Conservation (phyloP, 2,113 vertebrate species). For the Arvicanthis niloticus region DNA sequence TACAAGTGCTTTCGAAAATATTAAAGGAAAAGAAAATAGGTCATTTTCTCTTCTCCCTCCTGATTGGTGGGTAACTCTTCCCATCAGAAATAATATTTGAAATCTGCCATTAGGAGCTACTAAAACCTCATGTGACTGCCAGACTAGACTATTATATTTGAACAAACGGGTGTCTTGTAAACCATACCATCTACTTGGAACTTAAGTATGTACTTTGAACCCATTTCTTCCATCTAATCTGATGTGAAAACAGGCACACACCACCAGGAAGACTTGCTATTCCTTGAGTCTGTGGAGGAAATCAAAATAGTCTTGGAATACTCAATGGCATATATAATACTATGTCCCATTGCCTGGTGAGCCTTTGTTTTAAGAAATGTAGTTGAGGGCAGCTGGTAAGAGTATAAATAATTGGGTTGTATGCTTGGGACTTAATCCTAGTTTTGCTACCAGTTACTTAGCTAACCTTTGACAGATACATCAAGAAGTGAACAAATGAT, state of each 20-base stretch:
- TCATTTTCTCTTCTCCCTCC: neutral
- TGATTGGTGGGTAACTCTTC: neutral
- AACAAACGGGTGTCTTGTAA: neutral
- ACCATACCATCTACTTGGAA: neutral
- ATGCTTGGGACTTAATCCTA: neutral
- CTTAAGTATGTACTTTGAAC: neutral
- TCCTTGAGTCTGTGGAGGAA: constrained; percentile 26
- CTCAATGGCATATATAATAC: neutral
- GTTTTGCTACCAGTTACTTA: neutral
- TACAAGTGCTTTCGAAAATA: neutral
- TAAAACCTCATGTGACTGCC: neutral
- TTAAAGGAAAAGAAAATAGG: neutral
- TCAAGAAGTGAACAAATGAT: neutral
- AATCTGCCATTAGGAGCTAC: neutral
- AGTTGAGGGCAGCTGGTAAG: neutral
- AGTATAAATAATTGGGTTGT: neutral
- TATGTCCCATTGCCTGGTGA: neutral
- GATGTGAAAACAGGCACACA: neutral
- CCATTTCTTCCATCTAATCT: neutral
- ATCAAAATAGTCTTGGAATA: neutral
- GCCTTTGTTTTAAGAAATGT: neutral
- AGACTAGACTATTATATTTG: neutral
- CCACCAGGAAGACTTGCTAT: neutral
- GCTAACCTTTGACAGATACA: neutral
- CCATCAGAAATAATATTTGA: neutral